Percentiles rank a stretch among this genome's conserved stretches.
These are phyloP conservation scores for Drosophila pandora DNA, from an alignment of 1,140 invertebrate genomes.

Conservation along the genomic window DNA sequence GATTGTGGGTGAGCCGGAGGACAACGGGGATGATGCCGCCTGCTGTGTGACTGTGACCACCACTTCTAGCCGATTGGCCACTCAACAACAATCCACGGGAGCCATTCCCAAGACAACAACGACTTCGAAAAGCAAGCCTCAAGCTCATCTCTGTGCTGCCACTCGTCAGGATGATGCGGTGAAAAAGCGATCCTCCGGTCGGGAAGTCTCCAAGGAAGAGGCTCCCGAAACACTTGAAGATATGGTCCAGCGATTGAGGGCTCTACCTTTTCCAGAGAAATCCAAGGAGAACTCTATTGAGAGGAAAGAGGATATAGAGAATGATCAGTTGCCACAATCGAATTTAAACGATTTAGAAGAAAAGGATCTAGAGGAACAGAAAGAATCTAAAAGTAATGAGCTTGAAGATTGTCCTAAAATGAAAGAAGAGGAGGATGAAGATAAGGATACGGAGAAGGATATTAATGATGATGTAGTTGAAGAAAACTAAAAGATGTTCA, in stretches of 20 bases:
- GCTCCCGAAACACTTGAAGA: constrained; percentile 63
- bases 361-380: not conserved
- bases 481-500: constrained; percentile 56
- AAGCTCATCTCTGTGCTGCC: constrained; percentile 62
- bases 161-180: constrained; percentile 51
- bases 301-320: not conserved
- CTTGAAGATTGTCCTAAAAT: not conserved
- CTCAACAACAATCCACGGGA: constrained; percentile 58
- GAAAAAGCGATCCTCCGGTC: constrained; percentile 44
- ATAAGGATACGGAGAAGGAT: not conserved
- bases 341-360: not conserved
- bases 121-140: constrained; percentile 28
- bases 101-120: constrained; percentile 59
- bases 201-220: constrained; percentile 10
- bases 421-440: not conserved
- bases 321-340: no score
- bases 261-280: constrained; percentile 57
- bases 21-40: constrained; percentile 26
- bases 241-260: constrained; percentile 69
- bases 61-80: constrained; percentile 63
- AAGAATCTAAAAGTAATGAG: not conserved
- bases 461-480: not conserved
- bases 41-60: constrained; percentile 68
- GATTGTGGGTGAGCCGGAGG: constrained; percentile 49
- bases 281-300: not conserved